Conservation (phyloP, 1,140 invertebrate species). For the Drosophila sechellia region DNA sequence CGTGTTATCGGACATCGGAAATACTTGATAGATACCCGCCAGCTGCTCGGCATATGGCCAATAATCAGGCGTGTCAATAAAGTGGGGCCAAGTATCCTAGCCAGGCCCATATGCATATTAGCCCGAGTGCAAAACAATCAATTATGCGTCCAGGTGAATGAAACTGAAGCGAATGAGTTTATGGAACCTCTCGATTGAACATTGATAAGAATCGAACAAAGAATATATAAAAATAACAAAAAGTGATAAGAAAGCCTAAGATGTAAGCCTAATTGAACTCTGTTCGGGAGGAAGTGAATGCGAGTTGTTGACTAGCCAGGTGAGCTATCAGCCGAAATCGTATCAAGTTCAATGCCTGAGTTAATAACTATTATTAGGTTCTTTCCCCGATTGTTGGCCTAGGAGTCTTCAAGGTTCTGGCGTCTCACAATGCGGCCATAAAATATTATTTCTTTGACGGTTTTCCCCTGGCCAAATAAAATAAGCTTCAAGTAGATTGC, state of each 20-base stretch:
- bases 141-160: slow-evolving; percentile 43
- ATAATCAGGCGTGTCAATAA: slow-evolving; percentile 63
- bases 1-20: slow-evolving; percentile 58
- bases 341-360: slow-evolving; percentile 59
- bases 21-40: slow-evolving; percentile 62
- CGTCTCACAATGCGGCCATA: not conserved
- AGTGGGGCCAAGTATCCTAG: not conserved
- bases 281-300: slow-evolving; percentile 45
- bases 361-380: slow-evolving; percentile 44
- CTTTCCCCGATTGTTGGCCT: not conserved
- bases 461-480: not conserved
- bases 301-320: slow-evolving; percentile 1
- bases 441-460: slow-evolving; percentile 20
- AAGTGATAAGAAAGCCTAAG: slow-evolving; percentile 8
- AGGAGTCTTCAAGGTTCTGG: slow-evolving; percentile 13
- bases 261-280: slow-evolving; percentile 39
- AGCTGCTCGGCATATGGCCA: slow-evolving; percentile 28
- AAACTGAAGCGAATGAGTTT: slow-evolving; percentile 2
- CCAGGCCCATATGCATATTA: slow-evolving; percentile 7
- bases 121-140: slow-evolving; percentile 69
- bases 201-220: slow-evolving; percentile 21
- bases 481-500: slow-evolving; percentile 13
- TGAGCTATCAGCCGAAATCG: slow-evolving; percentile 29
- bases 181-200: slow-evolving; percentile 22
- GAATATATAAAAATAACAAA: slow-evolving; percentile 17